These are phyloP conservation scores for Drosophila nikananu DNA, from an alignment of 1,140 invertebrate species.

Conservation along the genomic window DNA sequence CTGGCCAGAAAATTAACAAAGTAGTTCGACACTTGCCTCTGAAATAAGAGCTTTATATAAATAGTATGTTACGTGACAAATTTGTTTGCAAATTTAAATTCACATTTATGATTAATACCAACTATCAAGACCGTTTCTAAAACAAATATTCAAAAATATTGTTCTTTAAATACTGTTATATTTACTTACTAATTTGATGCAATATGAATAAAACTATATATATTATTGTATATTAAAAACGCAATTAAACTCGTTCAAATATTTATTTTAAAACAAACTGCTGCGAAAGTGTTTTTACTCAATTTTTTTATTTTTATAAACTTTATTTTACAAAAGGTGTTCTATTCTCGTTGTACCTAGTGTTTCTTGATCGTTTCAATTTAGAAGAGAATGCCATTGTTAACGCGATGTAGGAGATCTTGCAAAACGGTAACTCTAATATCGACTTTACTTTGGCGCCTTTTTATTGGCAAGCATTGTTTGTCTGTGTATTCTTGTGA, in stretches of 20 bases:
- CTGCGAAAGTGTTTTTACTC: not conserved
- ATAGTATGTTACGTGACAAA: slow-evolving; percentile 5
- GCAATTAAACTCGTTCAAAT: not conserved
- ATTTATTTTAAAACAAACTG: not conserved
- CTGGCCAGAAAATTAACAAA: slow-evolving; percentile 30
- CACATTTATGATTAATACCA: slow-evolving; percentile 34
- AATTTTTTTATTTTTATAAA: not conserved
- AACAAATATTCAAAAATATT: slow-evolving; percentile 41
- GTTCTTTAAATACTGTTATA: slow-evolving; percentile 49
- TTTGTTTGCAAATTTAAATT: slow-evolving; percentile 30
- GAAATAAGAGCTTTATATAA: slow-evolving; percentile 19
- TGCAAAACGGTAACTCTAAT: slow-evolving; percentile 21
- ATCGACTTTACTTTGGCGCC: slow-evolving; percentile 19
- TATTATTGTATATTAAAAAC: slow-evolving; percentile 10
- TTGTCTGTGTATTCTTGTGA: slow-evolving; percentile 22
- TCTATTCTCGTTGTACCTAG: not conserved
- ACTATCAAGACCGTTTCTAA: slow-evolving; percentile 41
- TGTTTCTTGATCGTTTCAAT: slow-evolving; percentile 28
- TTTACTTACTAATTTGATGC: slow-evolving; percentile 36
- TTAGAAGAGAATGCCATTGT: not conserved
- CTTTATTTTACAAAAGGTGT: not conserved
- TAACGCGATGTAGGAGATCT: not conserved
- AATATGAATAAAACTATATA: slow-evolving; percentile 32
- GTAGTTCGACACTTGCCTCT: slow-evolving; percentile 7
- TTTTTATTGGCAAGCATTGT: slow-evolving; percentile 39